Base-by-base conservation (phyloP, 2,113 vertebrate genomes). In the Lophura nycthemera region DNA sequence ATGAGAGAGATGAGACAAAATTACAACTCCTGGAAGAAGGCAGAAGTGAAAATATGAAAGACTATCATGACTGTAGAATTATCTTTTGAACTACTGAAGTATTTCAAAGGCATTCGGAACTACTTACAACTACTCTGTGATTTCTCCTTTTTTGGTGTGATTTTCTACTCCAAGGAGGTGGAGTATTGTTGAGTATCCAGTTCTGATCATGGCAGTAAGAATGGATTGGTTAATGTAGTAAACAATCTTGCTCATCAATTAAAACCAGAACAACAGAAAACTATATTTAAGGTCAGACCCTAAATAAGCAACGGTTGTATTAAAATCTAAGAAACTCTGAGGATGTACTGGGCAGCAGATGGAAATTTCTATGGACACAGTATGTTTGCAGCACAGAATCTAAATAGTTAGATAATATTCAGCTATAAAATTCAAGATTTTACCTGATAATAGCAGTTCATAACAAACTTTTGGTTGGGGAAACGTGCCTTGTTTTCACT, bases 211-310 rank as follows among this genome's bases (percentile, higher is more conserved):
- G 40, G n/a, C n/a, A 36, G 36, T 36, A 85, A 92, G 34, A 52
- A 92, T 87, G 32, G 21, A 34, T 73, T 94, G 91, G 96, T 96
- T 97, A 88, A 90, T 57, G 69, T 87, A 93, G 89, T 85, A 86
- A 97, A 90, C 17, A 86, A 86, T 77, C 63, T 90, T 93, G 36
- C 72, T 96, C 75, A 89, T 93, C 93, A 94, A 77, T 93, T 97
- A 97, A 94, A 96, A 92, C 65, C 82, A 95, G 88, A 95, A 73
- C n/a, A 82, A 64, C 42, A 86, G 70, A 96, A 87, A 0, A 4
- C 40, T 93, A 86, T 85, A 92, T 95, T 86, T 94, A 90, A 65
- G 95, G 16, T 94, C 86, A 89, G 96, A 76, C 7, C 71, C 66
- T 42, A 91, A 70, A 84, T 47, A 93, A 92, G 19, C 50, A 93